phyloP scores from a whole-genome alignment of 2,113 vertebrate genomes.

The Dipodomys spectabilis region DNA sequence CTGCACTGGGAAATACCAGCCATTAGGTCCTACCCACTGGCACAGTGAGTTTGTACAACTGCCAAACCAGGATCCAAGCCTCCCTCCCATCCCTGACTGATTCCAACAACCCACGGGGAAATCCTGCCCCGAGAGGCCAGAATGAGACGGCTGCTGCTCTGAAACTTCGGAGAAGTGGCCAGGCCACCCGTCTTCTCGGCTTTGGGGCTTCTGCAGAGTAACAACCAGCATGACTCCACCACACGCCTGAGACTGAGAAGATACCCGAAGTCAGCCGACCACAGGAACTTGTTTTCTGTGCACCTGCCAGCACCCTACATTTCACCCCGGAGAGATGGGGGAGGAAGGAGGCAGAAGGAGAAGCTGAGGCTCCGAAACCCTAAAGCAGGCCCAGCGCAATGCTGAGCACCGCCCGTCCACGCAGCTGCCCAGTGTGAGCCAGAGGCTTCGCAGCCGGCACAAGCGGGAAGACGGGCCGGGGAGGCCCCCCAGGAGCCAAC shows the following conservation, averaged over 20 bases:
- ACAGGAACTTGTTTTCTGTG: rapidly evolving
- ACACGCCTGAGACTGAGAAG: neutral
- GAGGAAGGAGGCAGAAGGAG: rapidly evolving
- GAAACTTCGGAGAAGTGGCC: rapidly evolving
- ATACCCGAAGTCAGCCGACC: neutral
- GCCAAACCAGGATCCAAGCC: rapidly evolving
- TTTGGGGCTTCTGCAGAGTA: rapidly evolving
- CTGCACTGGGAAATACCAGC: rapidly evolving
- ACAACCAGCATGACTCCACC: neutral
- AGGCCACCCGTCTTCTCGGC: no score
- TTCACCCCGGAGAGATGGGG: neutral
- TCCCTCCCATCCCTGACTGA: no score
- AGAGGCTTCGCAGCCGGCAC: constrained; percentile 57
- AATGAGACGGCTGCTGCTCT: neutral
- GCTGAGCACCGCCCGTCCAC: neutral
- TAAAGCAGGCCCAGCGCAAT: constrained; percentile 50
- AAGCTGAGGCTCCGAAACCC: no score
- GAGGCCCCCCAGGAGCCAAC: constrained; percentile 57
- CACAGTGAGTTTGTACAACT: no score
- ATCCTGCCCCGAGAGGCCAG: rapidly evolving
- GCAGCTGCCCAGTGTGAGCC: constrained; percentile 41
- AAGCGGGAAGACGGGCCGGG: constrained; percentile 61
- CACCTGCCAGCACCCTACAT: rapidly evolving
- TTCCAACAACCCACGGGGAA: rapidly evolving
- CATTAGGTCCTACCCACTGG: neutral